Percentiles rank a stretch among this genome's conserved stretches.
These are phyloP conservation scores for Muricea muricata DNA, from an alignment of 92 coral and sea anemone genomes.

Conservation along the genomic window DNA sequence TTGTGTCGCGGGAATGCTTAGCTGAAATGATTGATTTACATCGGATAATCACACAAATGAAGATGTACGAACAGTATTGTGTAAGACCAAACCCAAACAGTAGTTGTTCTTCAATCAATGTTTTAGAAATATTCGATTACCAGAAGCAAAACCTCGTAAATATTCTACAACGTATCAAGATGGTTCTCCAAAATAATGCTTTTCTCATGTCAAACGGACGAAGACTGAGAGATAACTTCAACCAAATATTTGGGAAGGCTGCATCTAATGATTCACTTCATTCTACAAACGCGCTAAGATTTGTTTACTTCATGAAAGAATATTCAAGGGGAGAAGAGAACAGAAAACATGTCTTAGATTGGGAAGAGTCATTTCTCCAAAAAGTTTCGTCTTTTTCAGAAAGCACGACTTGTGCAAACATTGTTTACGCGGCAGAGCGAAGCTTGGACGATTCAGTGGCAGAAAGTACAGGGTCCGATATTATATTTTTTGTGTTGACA, in stretches of 20 bases:
- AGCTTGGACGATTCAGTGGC: constrained; percentile 76
- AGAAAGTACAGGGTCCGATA: constrained; percentile 69
- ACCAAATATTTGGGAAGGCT: neutral
- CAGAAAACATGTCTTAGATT: constrained; percentile 41
- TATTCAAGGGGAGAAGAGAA: constrained; percentile 2
- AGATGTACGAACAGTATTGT: neutral
- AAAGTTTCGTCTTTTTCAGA: constrained; percentile 28
- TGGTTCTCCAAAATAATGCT: neutral
- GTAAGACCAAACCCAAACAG: neutral
- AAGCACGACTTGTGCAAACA: constrained; percentile 48
- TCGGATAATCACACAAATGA: neutral
- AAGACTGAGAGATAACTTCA: neutral
- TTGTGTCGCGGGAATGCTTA: constrained; percentile 21
- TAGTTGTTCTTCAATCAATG: neutral
- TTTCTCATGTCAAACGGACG: constrained; percentile 30
- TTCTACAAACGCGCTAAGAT: constrained; percentile 13
- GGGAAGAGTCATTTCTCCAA: constrained; percentile 58
- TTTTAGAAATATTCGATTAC: constrained; percentile 13
- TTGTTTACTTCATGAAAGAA: constrained; percentile 48
- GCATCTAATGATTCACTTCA: neutral
- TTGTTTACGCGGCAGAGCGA: constrained; percentile 63
- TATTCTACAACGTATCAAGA: neutral
- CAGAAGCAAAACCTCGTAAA: neutral
- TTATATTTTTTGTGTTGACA: constrained; percentile 56
- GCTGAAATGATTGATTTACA: constrained; percentile 32